phyloP scores from a whole-genome alignment of 2,113 vertebrate genomes.

The Xiphophorus couchianus region DNA sequence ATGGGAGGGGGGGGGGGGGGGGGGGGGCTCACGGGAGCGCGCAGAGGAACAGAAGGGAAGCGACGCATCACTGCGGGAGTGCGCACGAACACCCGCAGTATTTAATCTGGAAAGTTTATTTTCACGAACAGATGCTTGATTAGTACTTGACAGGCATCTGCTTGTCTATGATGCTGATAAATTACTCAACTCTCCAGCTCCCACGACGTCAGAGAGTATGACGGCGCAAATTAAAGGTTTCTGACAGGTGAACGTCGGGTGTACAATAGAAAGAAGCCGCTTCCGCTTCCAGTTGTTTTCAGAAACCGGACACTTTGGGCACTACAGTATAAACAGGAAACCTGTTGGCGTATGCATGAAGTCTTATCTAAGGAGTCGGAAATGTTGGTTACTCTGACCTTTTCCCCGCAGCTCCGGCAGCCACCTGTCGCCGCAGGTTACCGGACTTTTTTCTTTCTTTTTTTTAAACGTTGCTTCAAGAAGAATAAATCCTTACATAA shows the following conservation, averaged over 20 bases:
- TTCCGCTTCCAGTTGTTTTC: neutral
- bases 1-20: neutral
- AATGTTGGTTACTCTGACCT: slow-evolving; percentile 62
- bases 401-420: slow-evolving; percentile 66
- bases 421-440: slow-evolving; percentile 75
- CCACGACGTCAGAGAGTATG: no score
- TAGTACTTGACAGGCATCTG: neutral
- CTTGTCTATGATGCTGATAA: neutral
- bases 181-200: neutral
- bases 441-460: slow-evolving; percentile 9
- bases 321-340: slow-evolving; percentile 14
- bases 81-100: slow-evolving; percentile 11
- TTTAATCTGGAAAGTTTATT: neutral
- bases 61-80: slow-evolving; percentile 55
- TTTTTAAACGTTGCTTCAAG: slow-evolving; percentile 46
- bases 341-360: neutral
- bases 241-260: neutral
- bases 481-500: slow-evolving; percentile 49
- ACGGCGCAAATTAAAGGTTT: neutral
- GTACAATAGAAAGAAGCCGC: neutral
- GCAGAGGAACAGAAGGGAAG: slow-evolving; percentile 44
- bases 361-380: slow-evolving; percentile 50
- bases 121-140: neutral
- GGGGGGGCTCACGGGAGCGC: slow-evolving; percentile 68
- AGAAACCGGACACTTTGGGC: neutral